Evolutionary conservation across 2,113 vertebrate species (phyloP).

Genomic region (Sceloporus tristichus): DNA sequence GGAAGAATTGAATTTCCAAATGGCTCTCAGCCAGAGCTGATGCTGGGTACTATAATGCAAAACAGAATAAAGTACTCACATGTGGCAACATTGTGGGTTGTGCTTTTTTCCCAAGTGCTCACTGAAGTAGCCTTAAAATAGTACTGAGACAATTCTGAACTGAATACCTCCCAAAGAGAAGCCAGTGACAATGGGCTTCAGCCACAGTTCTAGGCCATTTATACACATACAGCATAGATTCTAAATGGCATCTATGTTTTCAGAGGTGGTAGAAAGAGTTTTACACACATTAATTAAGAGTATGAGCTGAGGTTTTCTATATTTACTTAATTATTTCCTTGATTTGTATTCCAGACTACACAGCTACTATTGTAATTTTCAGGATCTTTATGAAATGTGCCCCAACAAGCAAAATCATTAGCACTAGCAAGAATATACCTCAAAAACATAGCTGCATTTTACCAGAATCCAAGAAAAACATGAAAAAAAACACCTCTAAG

Average conservation of each 20-base stretch:
- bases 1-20: not conserved
- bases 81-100: not conserved
- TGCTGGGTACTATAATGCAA: not conserved
- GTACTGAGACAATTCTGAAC: not conserved
- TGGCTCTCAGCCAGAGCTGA: not conserved
- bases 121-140: not conserved
- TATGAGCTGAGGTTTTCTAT: not conserved
- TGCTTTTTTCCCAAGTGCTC: not conserved
- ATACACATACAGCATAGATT: not conserved
- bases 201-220: not conserved
- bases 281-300: not conserved
- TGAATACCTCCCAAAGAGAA: not conserved
- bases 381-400: not conserved
- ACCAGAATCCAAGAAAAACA: slow-evolving; percentile 10
- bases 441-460: not conserved
- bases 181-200: not conserved
- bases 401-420: not conserved
- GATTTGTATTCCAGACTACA: not conserved
- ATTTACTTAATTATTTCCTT: not conserved
- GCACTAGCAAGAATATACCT: not conserved
- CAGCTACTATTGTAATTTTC: not conserved
- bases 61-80: not conserved
- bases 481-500: not conserved
- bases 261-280: not conserved
- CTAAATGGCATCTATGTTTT: not conserved